Percentiles rank a stretch among this genome's conserved stretches.
Evolutionary conservation across 2,888 invertebrate genomes (phyloP).

Genomic region (Frankliniella fusca): DNA sequence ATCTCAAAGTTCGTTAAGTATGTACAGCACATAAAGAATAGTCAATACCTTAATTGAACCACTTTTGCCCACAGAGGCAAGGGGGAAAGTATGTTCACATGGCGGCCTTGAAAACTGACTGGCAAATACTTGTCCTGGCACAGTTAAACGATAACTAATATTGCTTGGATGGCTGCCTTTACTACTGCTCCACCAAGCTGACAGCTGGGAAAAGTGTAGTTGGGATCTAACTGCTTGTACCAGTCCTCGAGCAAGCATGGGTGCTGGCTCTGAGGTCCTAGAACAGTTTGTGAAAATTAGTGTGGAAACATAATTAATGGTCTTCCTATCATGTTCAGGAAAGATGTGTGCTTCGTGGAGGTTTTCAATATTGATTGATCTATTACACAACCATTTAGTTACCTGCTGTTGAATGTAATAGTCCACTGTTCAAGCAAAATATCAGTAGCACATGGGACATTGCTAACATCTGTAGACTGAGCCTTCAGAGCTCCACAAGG

Average conservation of each 20-base stretch:
- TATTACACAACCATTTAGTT: conserved; percentile 38
- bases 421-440: conserved; percentile 80
- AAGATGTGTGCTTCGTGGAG: conserved; percentile 4
- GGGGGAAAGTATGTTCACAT: conserved; percentile 67
- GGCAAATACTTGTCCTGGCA: conserved; percentile 62
- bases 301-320: conserved; percentile 29
- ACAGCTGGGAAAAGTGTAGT: conserved; percentile 93
- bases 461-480: conserved; percentile 45
- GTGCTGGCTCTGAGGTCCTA: conserved; percentile 51
- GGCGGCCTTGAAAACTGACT: conserved; percentile 52
- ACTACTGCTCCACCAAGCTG: conserved; percentile 72
- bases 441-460: conserved; percentile 52
- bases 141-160: conserved; percentile 65
- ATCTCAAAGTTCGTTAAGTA: not conserved
- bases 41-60: conserved; percentile 55
- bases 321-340: not conserved
- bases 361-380: not conserved
- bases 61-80: conserved; percentile 62
- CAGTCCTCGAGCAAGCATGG: conserved; percentile 62
- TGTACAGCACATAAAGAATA: not conserved
- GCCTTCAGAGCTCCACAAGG: conserved; percentile 50
- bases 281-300: conserved; percentile 39
- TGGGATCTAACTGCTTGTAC: conserved; percentile 91
- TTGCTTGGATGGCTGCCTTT: conserved; percentile 48
- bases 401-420: conserved; percentile 61